A percentile compares a stretch with the other conserved stretches of the same genome.
Evolutionary conservation across 2,113 vertebrate genomes (phyloP).

Genomic region (Lates calcarifer): DNA sequence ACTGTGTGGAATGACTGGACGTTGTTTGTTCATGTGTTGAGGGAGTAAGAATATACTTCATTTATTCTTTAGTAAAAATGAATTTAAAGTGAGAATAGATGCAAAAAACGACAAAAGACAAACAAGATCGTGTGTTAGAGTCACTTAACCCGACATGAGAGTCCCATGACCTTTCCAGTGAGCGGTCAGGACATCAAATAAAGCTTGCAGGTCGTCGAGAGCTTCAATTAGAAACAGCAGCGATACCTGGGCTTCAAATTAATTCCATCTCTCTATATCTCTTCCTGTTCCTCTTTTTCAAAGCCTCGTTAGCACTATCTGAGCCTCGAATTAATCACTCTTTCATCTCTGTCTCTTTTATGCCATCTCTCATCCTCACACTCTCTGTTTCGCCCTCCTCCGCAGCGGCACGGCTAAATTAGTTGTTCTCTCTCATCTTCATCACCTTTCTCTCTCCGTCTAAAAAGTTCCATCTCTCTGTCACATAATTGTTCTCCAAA

Average conservation of each 20-base stretch:
- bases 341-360: slow-evolving; percentile 38
- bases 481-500: slow-evolving; percentile 30
- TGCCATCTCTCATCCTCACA: slow-evolving; percentile 13
- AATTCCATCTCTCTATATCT: slow-evolving; percentile 37
- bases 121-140: slow-evolving; percentile 4
- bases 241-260: slow-evolving; percentile 44
- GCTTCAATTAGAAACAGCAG: slow-evolving; percentile 36
- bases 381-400: slow-evolving; percentile 28
- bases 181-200: slow-evolving; percentile 46
- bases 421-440: slow-evolving; percentile 54
- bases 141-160: slow-evolving; percentile 7
- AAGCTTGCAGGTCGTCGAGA: slow-evolving; percentile 30
- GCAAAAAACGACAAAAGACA: background rate
- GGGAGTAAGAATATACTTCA: background rate
- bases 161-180: slow-evolving; percentile 34
- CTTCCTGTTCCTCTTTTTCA: slow-evolving; percentile 29
- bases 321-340: slow-evolving; percentile 56
- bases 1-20: background rate
- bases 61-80: no score
- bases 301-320: slow-evolving; percentile 45
- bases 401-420: slow-evolving; percentile 33
- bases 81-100: background rate
- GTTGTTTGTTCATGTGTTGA: slow-evolving; percentile 11
- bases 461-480: slow-evolving; percentile 12
- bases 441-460: slow-evolving; percentile 40